Percentiles rank a stretch among this genome's conserved stretches.
Conservation (phyloP, 2,797 vertebrate species). For the Adrianichthys oophorus region DNA sequence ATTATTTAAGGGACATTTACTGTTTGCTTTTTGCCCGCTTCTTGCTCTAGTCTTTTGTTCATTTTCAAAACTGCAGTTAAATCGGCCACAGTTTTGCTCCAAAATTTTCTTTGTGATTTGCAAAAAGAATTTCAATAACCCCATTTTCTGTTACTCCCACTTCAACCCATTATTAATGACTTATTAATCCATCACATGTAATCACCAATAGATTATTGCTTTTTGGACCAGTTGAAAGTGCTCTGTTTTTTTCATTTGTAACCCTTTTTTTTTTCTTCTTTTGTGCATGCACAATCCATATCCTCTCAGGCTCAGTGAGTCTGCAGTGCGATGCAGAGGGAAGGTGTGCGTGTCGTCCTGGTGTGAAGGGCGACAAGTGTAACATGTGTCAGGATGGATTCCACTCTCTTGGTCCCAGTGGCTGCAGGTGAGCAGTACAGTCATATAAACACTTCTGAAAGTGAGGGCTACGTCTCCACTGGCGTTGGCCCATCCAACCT, state of each 20-base stretch:
- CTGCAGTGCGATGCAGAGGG: conserved; percentile 82
- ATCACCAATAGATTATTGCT: conserved; percentile 4
- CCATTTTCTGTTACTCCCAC: conserved; percentile 13
- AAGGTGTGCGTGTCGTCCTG: conserved; percentile 81
- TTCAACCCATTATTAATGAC: conserved; percentile 24
- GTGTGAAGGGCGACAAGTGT: conserved; percentile 87
- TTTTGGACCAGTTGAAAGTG: background rate
- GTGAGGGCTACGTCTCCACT: background rate
- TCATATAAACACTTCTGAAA: background rate
- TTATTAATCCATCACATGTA: conserved; percentile 23
- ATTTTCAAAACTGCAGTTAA: conserved; percentile 45
- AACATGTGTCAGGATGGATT: conserved; percentile 86
- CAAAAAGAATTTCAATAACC: conserved; percentile 32
- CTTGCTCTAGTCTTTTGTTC: conserved; percentile 47
- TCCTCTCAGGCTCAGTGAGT: conserved; percentile 77
- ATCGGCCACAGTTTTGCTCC: conserved; percentile 19
- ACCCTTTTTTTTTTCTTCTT: background rate
- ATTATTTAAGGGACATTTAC: background rate
- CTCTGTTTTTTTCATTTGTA: background rate
- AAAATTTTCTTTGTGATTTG: conserved; percentile 15
- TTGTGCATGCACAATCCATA: conserved; percentile 1
- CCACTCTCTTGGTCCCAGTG: conserved; percentile 86
- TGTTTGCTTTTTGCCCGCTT: conserved; percentile 17
- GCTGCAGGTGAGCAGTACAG: conserved; percentile 83
- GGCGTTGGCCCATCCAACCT: background rate